Evolutionary conservation across 2,888 invertebrate genomes (phyloP).

Genomic region (Philereme vetulata): DNA sequence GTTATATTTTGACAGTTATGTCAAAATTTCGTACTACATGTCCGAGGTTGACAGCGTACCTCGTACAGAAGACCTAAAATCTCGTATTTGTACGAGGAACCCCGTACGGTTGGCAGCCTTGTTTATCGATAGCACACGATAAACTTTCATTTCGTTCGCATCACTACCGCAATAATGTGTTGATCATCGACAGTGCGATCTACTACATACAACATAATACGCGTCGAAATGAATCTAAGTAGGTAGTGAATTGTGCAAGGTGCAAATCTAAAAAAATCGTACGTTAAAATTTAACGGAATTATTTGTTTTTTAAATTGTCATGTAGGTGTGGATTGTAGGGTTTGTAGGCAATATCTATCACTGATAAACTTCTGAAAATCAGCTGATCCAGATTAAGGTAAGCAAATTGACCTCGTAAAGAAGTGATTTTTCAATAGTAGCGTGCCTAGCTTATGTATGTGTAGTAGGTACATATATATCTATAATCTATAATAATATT

Average conservation of each 20-base stretch:
- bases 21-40: too few relatives aligned
- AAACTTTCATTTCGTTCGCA: slow-evolving; percentile 1
- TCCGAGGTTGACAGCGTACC: too few relatives aligned
- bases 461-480: too few relatives aligned
- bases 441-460: too few relatives aligned
- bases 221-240: not conserved
- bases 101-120: not conserved
- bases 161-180: slow-evolving; percentile 17
- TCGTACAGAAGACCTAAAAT: not conserved
- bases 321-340: not conserved
- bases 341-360: too few relatives aligned
- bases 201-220: not conserved
- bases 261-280: not conserved
- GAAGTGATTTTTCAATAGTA: too few relatives aligned
- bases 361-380: too few relatives aligned
- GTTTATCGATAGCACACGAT: not conserved
- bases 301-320: not conserved
- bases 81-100: too few relatives aligned
- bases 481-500: too few relatives aligned
- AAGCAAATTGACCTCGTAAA: too few relatives aligned
- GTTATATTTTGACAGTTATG: too few relatives aligned
- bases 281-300: not conserved
- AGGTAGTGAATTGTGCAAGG: not conserved
- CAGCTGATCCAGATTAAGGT: too few relatives aligned
- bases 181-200: slow-evolving; percentile 18